phyloP scores from a whole-genome alignment of 2,888 invertebrate genomes.

The Drosophila neoperkinsi region DNA sequence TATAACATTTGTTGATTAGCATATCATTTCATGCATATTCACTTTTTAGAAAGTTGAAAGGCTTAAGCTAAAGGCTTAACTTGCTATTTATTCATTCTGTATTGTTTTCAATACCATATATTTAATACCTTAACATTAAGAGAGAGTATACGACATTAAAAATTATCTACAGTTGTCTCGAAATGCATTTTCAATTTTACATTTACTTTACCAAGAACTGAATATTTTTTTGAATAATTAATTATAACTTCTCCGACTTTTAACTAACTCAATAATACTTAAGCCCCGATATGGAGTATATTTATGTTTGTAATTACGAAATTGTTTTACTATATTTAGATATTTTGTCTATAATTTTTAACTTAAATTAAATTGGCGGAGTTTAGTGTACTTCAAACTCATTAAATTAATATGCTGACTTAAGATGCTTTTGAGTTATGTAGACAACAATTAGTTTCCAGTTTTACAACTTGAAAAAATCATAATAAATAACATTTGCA shows the following conservation, averaged over 20 bases:
- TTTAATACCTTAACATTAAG: neutral
- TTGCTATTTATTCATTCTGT: conserved; percentile 3
- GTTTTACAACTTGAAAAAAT: conserved; percentile 11
- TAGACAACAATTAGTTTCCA: conserved; percentile 17
- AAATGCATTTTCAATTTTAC: neutral
- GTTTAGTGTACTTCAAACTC: neutral
- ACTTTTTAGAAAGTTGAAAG: conserved; percentile 48
- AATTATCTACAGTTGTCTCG: neutral
- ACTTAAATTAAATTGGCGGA: neutral
- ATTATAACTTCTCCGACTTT: neutral
- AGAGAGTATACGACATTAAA: neutral
- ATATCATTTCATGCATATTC: conserved; percentile 36
- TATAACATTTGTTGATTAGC: conserved; percentile 36
- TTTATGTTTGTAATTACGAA: neutral
- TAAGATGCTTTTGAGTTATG: neutral
- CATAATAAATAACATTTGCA: conserved; percentile 8
- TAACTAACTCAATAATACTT: neutral
- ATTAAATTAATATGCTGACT: neutral
- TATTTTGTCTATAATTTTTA: neutral
- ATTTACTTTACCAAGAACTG: neutral
- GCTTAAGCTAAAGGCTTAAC: conserved; percentile 17
- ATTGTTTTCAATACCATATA: neutral
- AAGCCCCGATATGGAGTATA: neutral
- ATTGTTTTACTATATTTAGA: neutral
- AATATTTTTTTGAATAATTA: neutral